Conservation (phyloP, 2,888 invertebrate genomes). For the Clepsis dumicolana region DNA sequence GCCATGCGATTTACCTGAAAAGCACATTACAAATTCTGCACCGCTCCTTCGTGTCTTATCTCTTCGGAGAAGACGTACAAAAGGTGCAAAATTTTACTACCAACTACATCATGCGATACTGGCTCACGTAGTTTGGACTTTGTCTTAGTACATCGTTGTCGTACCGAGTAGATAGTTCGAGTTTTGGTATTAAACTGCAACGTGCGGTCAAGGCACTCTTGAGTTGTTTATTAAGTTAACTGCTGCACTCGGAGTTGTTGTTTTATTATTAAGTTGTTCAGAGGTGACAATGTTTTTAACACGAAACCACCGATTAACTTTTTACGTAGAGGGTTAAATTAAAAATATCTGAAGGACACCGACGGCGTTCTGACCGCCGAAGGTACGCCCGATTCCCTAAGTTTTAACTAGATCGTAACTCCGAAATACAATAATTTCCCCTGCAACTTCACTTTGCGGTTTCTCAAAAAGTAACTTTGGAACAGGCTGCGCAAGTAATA, state of each 20-base stretch:
- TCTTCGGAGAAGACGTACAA: constrained; percentile 25
- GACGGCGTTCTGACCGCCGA: not conserved
- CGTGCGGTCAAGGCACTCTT: constrained; percentile 2
- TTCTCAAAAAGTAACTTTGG: constrained; percentile 32
- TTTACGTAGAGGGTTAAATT: not conserved
- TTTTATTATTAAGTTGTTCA: not conserved
- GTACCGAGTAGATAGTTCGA: not conserved
- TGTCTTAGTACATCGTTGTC: constrained; percentile 8
- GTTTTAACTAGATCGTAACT: constrained; percentile 35
- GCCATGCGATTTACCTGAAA: constrained; percentile 17
- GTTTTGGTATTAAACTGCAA: not conserved
- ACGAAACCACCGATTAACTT: too few species aligned
- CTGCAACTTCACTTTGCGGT: constrained; percentile 25
- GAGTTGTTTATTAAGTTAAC: not conserved
- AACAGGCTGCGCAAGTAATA: constrained; percentile 40
- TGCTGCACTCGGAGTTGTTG: not conserved
- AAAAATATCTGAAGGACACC: not conserved
- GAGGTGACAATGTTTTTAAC: too few species aligned
- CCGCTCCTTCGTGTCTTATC: constrained; percentile 41
- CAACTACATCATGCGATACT: constrained; percentile 23
- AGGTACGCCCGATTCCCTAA: not conserved
- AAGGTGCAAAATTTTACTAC: constrained; percentile 39
- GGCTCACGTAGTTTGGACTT: constrained; percentile 25
- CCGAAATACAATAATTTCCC: constrained; percentile 29
- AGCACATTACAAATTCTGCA: constrained; percentile 36